phyloP scores from a whole-genome alignment of 2,113 vertebrate species.

The Platichthys stellatus region DNA sequence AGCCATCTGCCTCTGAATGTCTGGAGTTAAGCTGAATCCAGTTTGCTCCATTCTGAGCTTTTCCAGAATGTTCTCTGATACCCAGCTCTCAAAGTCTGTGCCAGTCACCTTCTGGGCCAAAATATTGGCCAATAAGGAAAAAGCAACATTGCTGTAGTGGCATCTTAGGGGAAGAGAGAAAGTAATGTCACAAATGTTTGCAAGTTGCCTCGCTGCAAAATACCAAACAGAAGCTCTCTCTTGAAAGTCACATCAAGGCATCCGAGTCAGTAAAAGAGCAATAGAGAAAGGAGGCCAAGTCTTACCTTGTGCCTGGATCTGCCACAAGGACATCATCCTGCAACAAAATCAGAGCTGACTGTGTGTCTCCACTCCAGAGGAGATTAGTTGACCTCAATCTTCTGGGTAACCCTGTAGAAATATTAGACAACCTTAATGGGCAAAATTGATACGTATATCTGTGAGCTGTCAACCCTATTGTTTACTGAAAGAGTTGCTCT shows the following conservation, averaged over 20 bases:
- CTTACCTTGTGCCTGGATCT: slow-evolving; percentile 91
- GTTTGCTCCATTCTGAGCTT: slow-evolving; percentile 90
- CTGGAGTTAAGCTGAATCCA: slow-evolving; percentile 84
- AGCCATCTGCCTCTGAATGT: slow-evolving; percentile 82
- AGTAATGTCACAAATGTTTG: neutral
- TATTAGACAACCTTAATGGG: neutral
- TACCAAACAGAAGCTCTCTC: neutral
- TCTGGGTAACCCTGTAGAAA: slow-evolving; percentile 86
- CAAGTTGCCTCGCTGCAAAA: neutral
- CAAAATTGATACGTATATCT: neutral
- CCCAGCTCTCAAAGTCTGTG: slow-evolving; percentile 89
- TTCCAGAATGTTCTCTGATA: slow-evolving; percentile 86
- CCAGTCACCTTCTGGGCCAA: slow-evolving; percentile 82
- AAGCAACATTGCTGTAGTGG: slow-evolving; percentile 94
- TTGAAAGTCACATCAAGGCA: neutral
- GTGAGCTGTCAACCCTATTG: neutral
- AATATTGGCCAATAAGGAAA: slow-evolving; percentile 89
- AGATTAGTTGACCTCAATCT: slow-evolving; percentile 88
- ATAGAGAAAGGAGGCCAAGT: neutral
- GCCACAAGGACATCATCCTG: slow-evolving; percentile 89
- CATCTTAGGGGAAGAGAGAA: slow-evolving; percentile 80
- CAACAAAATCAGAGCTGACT: slow-evolving; percentile 85
- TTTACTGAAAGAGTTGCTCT: neutral
- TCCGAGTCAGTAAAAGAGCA: neutral
- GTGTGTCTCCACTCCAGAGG: slow-evolving; percentile 87